Evolutionary conservation across 23 tunicate species (phyloP), one percentile per base, ranked within the genome.

Genomic region (Ciona savignyi): DNA sequence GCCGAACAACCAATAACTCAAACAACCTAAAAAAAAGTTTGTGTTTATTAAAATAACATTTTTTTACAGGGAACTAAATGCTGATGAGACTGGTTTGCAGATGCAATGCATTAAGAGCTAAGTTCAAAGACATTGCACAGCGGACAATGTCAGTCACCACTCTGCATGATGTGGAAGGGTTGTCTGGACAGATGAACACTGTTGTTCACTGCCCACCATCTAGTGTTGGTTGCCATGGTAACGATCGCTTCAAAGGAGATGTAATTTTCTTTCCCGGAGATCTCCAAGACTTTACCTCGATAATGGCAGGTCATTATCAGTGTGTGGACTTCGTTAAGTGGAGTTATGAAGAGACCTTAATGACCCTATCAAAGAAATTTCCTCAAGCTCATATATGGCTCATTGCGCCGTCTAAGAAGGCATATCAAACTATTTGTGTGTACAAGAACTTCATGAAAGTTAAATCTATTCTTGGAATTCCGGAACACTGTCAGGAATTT

Each of bases 221-320:
- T 3, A 24, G 67, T 63, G n/a, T n/a, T 1, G 48, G 28, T 4
- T 63, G 4, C 67, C 4, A 11, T 4, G 67, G 28, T 0, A 26
- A 25, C 9, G 34, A 61, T 0, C 6, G 0, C 2, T 70, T 31
- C 30, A 20, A 78, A 27, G 76, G 62, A 4, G 78, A 83, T 35
- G 88, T 88, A 0, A 60, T 88, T 26, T 85, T 80, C 49, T 91
- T 84, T 76, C 97, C 97, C 23, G 97, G 97, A 3, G 97, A 91
- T 34, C 48, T 91, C 20, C 97, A 91, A 67, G 81, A 91, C 62
- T 91, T 84, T 62, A 68, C 62, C 21, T 25, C 48, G 3, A 70
- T 26, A 15, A 91, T 91, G 97, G 27, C 20, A 27, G 35, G 76
- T 15, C 70, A 85, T 25, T 78, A 65, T 63, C 35, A 33, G 6